These are phyloP conservation scores for Colletes latitarsis DNA, from an alignment of 1,140 invertebrate genomes.

Conservation along the genomic window DNA sequence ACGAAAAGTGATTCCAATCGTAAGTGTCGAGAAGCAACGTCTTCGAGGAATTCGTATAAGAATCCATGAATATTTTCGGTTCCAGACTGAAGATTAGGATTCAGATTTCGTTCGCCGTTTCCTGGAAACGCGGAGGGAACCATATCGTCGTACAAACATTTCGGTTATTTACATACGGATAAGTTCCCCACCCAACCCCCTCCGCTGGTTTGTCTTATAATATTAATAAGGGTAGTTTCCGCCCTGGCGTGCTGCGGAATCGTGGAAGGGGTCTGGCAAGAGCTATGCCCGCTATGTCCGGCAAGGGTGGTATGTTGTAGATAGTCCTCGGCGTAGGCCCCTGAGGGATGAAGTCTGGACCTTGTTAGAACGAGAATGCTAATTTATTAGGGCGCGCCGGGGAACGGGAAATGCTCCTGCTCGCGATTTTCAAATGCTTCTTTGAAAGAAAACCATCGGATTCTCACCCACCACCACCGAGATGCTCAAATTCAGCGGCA, in stretches of 20 bases:
- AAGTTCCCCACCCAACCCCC: slow-evolving; percentile 28
- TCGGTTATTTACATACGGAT: slow-evolving; percentile 73
- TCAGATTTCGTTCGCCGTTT: background rate
- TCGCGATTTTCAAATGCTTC: slow-evolving; percentile 69
- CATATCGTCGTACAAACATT: slow-evolving; percentile 68
- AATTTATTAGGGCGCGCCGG: slow-evolving; percentile 78
- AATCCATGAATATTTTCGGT: background rate
- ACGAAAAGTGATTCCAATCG: background rate
- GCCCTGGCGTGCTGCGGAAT: slow-evolving; percentile 70
- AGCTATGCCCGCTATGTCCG: slow-evolving; percentile 81
- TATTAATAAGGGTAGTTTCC: slow-evolving; percentile 80
- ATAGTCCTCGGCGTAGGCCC: slow-evolving; percentile 70
- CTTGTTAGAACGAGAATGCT: slow-evolving; percentile 81
- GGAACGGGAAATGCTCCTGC: slow-evolving; percentile 50
- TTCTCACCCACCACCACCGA: background rate
- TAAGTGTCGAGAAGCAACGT: background rate
- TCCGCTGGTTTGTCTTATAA: slow-evolving; percentile 76
- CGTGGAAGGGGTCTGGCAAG: slow-evolving; percentile 69
- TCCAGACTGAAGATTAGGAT: background rate
- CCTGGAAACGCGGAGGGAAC: background rate
- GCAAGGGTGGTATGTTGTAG: slow-evolving; percentile 79
- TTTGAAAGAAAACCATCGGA: slow-evolving; percentile 13
- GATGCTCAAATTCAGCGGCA: background rate
- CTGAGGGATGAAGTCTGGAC: slow-evolving; percentile 78
- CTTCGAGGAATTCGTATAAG: background rate